These are phyloP conservation scores for Rhopalosiphum padi DNA, from an alignment of 1,140 invertebrate genomes.

Conservation along the genomic window DNA sequence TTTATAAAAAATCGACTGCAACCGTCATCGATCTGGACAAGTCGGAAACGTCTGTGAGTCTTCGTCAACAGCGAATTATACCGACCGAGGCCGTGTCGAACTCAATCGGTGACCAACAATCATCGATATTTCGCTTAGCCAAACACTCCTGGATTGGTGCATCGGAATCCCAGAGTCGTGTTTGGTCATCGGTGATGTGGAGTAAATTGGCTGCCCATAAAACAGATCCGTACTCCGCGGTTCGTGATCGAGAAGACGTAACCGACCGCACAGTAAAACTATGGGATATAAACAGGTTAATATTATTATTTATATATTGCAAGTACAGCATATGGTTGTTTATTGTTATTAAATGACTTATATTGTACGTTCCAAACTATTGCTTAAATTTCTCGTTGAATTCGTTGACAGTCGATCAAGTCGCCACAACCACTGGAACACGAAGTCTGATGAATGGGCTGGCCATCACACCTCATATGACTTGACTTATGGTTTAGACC, in stretches of 20 bases:
- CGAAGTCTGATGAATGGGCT: background rate
- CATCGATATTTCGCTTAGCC: background rate
- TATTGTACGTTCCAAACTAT: background rate
- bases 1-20: background rate
- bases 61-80: background rate
- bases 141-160: background rate
- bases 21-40: no score
- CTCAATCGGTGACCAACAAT: background rate
- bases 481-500: background rate
- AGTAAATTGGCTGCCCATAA: background rate
- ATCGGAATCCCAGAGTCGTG: background rate
- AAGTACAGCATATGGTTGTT: background rate
- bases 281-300: background rate
- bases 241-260: background rate
- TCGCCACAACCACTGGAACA: background rate
- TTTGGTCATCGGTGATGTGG: background rate
- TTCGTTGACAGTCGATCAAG: background rate
- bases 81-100: background rate
- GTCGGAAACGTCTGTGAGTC: background rate
- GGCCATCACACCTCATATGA: background rate
- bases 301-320: background rate
- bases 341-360: background rate
- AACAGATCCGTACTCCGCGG: background rate
- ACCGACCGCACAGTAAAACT: background rate
- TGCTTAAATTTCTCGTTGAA: background rate